Percentiles rank a stretch among this genome's conserved stretches.
These are phyloP conservation scores for Vombatus ursinus DNA, from an alignment of 2,113 vertebrate species.

Conservation along the genomic window DNA sequence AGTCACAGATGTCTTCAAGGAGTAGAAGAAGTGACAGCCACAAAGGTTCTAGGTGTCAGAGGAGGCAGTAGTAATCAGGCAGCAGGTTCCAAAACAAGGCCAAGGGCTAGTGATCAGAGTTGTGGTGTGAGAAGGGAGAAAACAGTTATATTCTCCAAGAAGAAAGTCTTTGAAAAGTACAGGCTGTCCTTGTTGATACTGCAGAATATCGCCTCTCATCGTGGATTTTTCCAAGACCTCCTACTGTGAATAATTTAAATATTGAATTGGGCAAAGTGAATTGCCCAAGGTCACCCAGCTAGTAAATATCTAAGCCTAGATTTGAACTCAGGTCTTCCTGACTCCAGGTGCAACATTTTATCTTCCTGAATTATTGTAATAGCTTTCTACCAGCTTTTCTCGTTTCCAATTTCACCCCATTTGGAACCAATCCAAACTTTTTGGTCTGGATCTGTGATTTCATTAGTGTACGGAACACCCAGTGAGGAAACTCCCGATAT, in stretches of 20 bases:
- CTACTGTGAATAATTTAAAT: not conserved
- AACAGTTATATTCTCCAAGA: too few relatives aligned
- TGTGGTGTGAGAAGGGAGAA: not conserved
- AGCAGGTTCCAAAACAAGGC: not conserved
- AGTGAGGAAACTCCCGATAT: not conserved
- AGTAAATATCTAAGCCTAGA: not conserved
- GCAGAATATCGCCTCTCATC: fast-evolving
- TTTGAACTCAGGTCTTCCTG: not conserved
- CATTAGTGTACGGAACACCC: not conserved
- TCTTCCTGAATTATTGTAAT: not conserved
- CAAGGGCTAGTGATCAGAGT: not conserved
- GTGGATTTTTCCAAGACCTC: not conserved
- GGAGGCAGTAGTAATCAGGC: too few relatives aligned
- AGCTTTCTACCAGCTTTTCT: not conserved
- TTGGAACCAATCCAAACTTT: not conserved
- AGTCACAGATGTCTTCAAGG: too few relatives aligned
- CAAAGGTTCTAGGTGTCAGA: too few relatives aligned
- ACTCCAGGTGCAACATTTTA: not conserved
- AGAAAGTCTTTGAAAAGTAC: too few relatives aligned
- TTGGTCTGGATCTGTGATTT: not conserved
- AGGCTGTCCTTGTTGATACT: fast-evolving
- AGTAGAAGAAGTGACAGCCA: too few relatives aligned
- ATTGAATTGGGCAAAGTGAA: too few relatives aligned
- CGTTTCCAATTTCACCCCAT: not conserved
- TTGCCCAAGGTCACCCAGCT: not conserved